Evolutionary conservation across 2,888 invertebrate species (phyloP).

Genomic region (Hipparchia sbordonii): DNA sequence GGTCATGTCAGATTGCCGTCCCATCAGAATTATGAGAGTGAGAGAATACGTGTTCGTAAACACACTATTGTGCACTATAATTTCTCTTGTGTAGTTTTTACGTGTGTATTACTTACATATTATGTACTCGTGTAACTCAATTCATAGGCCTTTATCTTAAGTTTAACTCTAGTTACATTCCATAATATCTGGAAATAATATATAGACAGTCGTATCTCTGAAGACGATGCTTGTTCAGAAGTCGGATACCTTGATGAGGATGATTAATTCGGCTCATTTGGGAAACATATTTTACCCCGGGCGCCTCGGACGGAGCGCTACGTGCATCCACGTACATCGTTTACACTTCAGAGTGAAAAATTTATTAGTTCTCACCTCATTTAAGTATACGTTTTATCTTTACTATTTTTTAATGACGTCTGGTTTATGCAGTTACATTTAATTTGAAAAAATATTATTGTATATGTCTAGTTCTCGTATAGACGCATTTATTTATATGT

Average conservation of each 20-base stretch:
- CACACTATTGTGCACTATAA: no score
- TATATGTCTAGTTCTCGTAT: no score
- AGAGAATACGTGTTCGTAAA: no score
- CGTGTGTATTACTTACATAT: not conserved
- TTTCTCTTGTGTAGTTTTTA: no score
- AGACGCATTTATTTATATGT: no score
- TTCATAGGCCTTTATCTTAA: no score
- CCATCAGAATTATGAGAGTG: no score
- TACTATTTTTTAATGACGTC: not conserved
- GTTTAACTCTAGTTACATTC: not conserved
- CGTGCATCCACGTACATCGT: slow-evolving; percentile 25
- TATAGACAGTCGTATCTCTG: not conserved
- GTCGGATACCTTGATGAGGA: slow-evolving; percentile 12
- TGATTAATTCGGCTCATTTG: slow-evolving; percentile 22
- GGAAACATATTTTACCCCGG: slow-evolving; percentile 10
- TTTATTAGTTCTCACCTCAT: slow-evolving; percentile 15
- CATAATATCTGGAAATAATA: not conserved
- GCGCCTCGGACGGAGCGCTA: slow-evolving; percentile 10
- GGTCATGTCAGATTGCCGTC: no score
- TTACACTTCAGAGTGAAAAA: slow-evolving; percentile 20
- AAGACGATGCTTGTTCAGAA: slow-evolving; percentile 25
- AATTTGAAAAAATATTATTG: not conserved
- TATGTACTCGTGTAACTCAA: not conserved
- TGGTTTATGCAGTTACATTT: not conserved
- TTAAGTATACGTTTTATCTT: slow-evolving; percentile 4